Evolutionary conservation across 1,140 invertebrate genomes (phyloP).

Genomic region (Meloidogyne floridensis): DNA sequence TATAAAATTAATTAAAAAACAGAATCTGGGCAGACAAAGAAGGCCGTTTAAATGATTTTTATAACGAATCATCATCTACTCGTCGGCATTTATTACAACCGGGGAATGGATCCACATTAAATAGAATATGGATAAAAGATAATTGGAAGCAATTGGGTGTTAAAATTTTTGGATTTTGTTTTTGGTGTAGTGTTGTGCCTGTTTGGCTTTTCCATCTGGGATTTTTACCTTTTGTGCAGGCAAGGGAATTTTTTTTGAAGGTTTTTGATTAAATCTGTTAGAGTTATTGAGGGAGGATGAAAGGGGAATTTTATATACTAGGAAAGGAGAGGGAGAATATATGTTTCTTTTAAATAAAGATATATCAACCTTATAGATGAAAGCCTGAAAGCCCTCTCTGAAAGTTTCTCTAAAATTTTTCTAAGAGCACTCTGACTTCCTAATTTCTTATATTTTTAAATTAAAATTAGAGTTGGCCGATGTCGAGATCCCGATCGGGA

Average conservation of each 20-base stretch:
- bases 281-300: neutral
- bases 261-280: neutral
- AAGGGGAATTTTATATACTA: neutral
- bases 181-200: conserved; percentile 56
- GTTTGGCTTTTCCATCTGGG: conserved; percentile 59
- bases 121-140: conserved; percentile 39
- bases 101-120: conserved; percentile 26
- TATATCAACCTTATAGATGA: too few relatives aligned
- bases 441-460: too few relatives aligned
- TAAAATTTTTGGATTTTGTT: conserved; percentile 61
- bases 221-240: conserved; percentile 60
- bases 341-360: too few relatives aligned
- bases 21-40: conserved; percentile 60
- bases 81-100: conserved; percentile 49
- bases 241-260: conserved; percentile 18
- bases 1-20: conserved; percentile 13
- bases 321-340: too few relatives aligned
- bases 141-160: conserved; percentile 37
- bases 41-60: conserved; percentile 52
- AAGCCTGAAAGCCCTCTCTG: too few relatives aligned
- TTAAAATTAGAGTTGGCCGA: too few relatives aligned
- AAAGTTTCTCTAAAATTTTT: too few relatives aligned
- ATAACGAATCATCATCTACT: conserved; percentile 40
- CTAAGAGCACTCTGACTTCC: too few relatives aligned
- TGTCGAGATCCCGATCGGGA: too few relatives aligned